Evolutionary conservation across 2,797 vertebrate genomes (phyloP).

Genomic region (Oreortyx pictus): DNA sequence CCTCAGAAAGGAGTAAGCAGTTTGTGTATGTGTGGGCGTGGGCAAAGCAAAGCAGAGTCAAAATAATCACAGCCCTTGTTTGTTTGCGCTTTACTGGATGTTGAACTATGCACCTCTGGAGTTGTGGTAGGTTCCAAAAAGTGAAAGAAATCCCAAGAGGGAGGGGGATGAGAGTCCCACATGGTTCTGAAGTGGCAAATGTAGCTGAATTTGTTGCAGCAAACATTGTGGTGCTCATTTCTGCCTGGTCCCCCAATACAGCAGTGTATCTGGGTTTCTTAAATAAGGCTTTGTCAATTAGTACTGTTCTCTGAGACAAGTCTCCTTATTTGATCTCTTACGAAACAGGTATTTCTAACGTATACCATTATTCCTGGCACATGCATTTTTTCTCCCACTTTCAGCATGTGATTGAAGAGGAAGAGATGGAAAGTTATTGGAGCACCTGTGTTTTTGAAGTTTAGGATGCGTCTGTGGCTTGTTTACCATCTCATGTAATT

Average conservation of each 20-base stretch:
- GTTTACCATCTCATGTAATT: slow-evolving; percentile 43
- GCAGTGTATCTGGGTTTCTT: background rate
- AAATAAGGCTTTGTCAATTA: background rate
- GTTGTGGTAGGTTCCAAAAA: background rate
- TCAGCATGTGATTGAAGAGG: slow-evolving; percentile 2
- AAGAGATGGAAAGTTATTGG: background rate
- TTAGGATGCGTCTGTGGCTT: slow-evolving; percentile 24
- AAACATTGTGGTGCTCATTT: background rate
- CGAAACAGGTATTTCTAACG: background rate
- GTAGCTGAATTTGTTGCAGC: background rate
- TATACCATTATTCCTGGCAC: background rate
- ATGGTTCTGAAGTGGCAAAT: background rate
- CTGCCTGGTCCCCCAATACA: background rate
- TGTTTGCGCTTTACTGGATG: background rate
- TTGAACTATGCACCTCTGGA: accelerated
- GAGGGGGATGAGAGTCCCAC: background rate
- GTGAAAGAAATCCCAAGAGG: background rate
- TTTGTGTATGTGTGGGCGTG: background rate
- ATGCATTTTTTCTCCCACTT: slow-evolving; percentile 6
- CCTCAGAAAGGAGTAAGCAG: background rate
- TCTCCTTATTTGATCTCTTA: background rate
- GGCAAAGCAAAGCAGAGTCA: background rate
- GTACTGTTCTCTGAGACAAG: background rate
- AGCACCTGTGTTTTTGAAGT: slow-evolving; percentile 48
- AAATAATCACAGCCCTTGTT: accelerated